phyloP scores from a whole-genome alignment of 1,140 invertebrate genomes.

The Scaptodrosophila lebanonensis region DNA sequence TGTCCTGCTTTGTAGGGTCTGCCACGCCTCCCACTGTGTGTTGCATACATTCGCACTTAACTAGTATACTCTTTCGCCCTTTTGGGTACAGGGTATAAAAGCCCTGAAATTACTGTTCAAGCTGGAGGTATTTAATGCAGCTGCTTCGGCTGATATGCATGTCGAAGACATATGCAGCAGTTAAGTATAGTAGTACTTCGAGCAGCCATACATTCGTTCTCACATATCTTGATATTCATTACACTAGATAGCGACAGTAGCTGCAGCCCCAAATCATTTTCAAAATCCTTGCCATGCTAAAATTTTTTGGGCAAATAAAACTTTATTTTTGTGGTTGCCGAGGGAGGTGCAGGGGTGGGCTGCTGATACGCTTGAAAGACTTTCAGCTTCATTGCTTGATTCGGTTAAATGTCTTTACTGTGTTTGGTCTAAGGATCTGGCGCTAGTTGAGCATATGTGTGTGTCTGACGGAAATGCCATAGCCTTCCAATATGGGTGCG shows the following conservation, averaged over 20 bases:
- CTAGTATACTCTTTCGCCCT: too few species aligned
- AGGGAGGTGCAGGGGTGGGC: background rate
- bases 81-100: too few species aligned
- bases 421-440: conserved; percentile 71
- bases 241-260: conserved; percentile 49
- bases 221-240: conserved; percentile 59
- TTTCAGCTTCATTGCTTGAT: conserved; percentile 73
- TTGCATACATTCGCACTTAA: too few species aligned
- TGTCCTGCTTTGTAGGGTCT: too few species aligned
- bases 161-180: too few species aligned
- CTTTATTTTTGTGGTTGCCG: conserved; percentile 23
- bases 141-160: too few species aligned
- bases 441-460: background rate
- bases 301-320: conserved; percentile 62
- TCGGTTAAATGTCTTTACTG: conserved; percentile 73
- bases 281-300: conserved; percentile 6
- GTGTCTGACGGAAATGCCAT: background rate
- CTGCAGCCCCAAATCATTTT: conserved; percentile 4
- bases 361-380: conserved; percentile 64
- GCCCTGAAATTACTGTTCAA: too few species aligned
- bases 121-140: too few species aligned
- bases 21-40: too few species aligned
- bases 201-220: conserved; percentile 32
- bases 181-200: too few species aligned
- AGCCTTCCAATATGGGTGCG: background rate